phyloP scores from a whole-genome alignment of 2,797 vertebrate species.

The Astyanax mexicanus region DNA sequence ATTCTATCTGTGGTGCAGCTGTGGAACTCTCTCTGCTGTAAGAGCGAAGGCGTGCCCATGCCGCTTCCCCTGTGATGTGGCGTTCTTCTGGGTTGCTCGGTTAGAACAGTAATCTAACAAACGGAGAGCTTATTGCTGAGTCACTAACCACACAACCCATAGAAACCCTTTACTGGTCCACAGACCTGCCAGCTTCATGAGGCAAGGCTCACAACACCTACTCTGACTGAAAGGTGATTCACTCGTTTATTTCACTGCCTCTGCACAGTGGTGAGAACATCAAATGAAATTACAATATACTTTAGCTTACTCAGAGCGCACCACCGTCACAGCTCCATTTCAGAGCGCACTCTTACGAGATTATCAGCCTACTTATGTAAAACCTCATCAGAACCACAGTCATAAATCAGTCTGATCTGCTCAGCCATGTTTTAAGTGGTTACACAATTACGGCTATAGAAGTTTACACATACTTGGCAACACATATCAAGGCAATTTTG shows the following conservation, averaged over 20 bases:
- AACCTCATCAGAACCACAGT: neutral
- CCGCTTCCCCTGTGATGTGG: constrained; percentile 10
- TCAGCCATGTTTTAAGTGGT: neutral
- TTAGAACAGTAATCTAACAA: constrained; percentile 8
- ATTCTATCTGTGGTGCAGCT: neutral
- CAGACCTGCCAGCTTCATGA: neutral
- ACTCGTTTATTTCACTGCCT: neutral
- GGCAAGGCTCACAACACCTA: constrained; percentile 5
- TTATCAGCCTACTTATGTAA: neutral
- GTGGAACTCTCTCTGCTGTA: neutral
- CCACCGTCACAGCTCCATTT: neutral
- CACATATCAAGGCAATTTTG: too few species aligned
- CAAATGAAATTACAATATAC: neutral
- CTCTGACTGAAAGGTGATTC: constrained; percentile 13
- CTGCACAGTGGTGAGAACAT: neutral
- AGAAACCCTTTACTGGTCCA: neutral
- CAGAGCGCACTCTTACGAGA: neutral
- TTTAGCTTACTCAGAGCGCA: neutral
- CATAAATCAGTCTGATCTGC: neutral
- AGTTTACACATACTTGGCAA: too few species aligned
- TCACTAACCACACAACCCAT: constrained; percentile 12
- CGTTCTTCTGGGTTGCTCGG: neutral
- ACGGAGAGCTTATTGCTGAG: neutral
- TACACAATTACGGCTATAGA: neutral
- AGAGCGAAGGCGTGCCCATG: constrained; percentile 57